phyloP scores from a whole-genome alignment of 1,140 invertebrate species.

The Ceratosolen fusciceps region DNA sequence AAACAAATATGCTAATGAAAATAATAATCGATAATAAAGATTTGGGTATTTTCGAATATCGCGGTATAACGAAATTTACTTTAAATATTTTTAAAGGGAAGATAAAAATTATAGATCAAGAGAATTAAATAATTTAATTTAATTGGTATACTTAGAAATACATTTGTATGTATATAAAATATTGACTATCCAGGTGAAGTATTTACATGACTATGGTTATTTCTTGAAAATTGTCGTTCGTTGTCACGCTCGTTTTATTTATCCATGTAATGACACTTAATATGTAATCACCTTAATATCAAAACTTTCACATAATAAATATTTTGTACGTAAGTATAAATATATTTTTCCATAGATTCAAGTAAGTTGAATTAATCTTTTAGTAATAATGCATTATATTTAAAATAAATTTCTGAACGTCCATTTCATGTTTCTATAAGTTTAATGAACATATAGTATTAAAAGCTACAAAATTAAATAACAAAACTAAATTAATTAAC shows the following conservation, averaged over 20 bases:
- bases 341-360: not conserved
- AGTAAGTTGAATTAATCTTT: too few species aligned
- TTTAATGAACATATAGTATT: too few species aligned
- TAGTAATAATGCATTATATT: too few species aligned
- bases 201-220: not conserved
- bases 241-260: not conserved
- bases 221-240: not conserved
- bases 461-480: too few species aligned
- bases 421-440: too few species aligned
- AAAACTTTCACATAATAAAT: not conserved
- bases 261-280: not conserved
- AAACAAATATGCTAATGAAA: too few species aligned
- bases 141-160: not conserved
- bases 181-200: not conserved
- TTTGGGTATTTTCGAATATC: too few species aligned
- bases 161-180: not conserved
- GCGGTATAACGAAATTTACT: too few species aligned
- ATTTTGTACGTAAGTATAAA: not conserved
- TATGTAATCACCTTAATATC: not conserved
- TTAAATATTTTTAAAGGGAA: not conserved
- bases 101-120: not conserved
- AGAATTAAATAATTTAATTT: not conserved
- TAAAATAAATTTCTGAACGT: too few species aligned
- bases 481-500: too few species aligned
- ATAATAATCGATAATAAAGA: too few species aligned